Evolutionary conservation across 2,113 vertebrate genomes (phyloP).

Genomic region (Saguinus imperator): DNA sequence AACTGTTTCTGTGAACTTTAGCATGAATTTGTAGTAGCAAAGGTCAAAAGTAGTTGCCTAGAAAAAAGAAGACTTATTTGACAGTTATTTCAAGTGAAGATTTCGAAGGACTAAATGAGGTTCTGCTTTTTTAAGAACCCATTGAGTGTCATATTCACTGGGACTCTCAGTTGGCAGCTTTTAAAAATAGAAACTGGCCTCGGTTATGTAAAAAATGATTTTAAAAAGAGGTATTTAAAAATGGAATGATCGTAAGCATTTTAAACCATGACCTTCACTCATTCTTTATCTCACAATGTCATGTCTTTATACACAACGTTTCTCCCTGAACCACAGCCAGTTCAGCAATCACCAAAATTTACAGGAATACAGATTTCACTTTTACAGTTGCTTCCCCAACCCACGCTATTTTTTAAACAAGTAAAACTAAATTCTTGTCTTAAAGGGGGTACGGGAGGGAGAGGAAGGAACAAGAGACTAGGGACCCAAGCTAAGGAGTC

Average conservation of each 20-base stretch:
- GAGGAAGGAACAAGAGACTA: background rate
- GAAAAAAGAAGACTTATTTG: background rate
- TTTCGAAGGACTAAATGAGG: background rate
- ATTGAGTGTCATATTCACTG: background rate
- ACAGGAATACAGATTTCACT: background rate
- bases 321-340: background rate
- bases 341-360: background rate
- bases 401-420: background rate
- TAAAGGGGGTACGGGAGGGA: fast-evolving
- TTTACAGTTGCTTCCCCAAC: background rate
- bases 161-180: background rate
- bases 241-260: background rate
- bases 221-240: background rate
- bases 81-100: background rate
- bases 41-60: background rate
- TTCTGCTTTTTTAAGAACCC: background rate
- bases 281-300: background rate
- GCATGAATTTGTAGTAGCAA: background rate
- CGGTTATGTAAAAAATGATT: background rate
- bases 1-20: background rate
- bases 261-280: background rate
- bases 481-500: background rate
- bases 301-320: background rate
- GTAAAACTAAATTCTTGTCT: background rate
- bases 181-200: slow-evolving; percentile 38